Conservation (phyloP, 2,888 invertebrate genomes). For the Trissolcus japonicus region DNA sequence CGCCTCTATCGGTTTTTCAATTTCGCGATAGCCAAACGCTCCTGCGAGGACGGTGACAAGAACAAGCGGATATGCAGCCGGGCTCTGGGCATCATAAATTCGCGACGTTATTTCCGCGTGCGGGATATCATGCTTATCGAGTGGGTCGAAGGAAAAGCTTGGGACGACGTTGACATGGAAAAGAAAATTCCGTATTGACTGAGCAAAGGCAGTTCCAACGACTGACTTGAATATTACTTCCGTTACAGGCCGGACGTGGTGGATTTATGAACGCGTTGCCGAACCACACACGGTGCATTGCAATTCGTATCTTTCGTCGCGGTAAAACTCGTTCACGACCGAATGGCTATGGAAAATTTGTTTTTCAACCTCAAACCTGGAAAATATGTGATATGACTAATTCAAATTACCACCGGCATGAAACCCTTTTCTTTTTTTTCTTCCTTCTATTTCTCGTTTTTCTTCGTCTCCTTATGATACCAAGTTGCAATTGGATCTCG, state of each 20-base stretch:
- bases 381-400: no score
- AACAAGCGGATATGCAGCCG: no score
- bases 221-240: conserved; percentile 67
- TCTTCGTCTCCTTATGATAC: no score
- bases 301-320: conserved; percentile 31
- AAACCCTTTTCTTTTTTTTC: no score
- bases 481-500: not conserved
- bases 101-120: conserved; percentile 59
- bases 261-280: conserved; percentile 66
- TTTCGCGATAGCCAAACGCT: conserved; percentile 12
- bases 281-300: conserved; percentile 44
- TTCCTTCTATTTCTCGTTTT: no score
- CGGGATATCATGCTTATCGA: conserved; percentile 60
- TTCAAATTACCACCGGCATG: no score
- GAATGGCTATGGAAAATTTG: not conserved
- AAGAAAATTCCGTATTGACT: conserved; percentile 40
- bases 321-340: conserved; percentile 21
- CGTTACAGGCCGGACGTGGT: conserved; percentile 67
- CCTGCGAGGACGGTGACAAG: not conserved
- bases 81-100: conserved; percentile 55
- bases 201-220: conserved; percentile 37
- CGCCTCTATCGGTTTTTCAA: conserved; percentile 6
- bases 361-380: no score
- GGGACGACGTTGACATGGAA: conserved; percentile 44
- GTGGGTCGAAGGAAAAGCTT: conserved; percentile 50